Evolutionary conservation across 2,113 vertebrate species (phyloP).

Genomic region (Dolichallabes microphthalmus): DNA sequence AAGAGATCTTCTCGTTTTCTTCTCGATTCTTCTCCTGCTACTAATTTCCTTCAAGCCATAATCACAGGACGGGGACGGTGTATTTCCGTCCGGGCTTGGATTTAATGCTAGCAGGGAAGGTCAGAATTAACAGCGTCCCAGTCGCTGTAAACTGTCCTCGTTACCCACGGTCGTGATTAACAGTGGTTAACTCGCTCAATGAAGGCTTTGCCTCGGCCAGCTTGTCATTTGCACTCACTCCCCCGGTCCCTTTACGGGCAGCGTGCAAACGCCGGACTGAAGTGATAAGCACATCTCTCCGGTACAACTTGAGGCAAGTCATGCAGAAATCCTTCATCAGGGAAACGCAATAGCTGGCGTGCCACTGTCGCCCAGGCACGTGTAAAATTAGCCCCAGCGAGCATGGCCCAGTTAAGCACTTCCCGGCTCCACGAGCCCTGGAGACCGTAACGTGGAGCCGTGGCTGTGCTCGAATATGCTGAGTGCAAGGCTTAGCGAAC

Average conservation of each 20-base stretch:
- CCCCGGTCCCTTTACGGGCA: conserved; percentile 28
- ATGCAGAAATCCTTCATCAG: conserved; percentile 53
- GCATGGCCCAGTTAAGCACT: conserved; percentile 72
- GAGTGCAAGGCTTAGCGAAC: conserved; percentile 38
- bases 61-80: conserved; percentile 34
- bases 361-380: conserved; percentile 62
- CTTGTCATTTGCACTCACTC: conserved; percentile 58
- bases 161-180: conserved; percentile 63
- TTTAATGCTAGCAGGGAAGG: conserved; percentile 14
- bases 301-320: conserved; percentile 24
- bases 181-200: conserved; percentile 53
- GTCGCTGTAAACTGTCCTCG: conserved; percentile 41
- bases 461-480: conserved; percentile 52
- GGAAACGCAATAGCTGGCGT: conserved; percentile 53
- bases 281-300: conserved; percentile 34
- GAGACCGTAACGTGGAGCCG: conserved; percentile 70
- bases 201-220: conserved; percentile 39
- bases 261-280: conserved; percentile 7
- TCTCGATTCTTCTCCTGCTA: conserved; percentile 8
- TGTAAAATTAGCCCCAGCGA: conserved; percentile 73
- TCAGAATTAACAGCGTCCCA: conserved; percentile 33
- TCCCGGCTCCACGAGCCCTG: conserved; percentile 62
- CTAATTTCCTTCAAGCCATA: conserved; percentile 33
- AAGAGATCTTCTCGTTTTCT: conserved; percentile 19
- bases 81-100: neutral